Conservation (phyloP, 2,797 vertebrate species). For the Cynopterus sphinx region DNA sequence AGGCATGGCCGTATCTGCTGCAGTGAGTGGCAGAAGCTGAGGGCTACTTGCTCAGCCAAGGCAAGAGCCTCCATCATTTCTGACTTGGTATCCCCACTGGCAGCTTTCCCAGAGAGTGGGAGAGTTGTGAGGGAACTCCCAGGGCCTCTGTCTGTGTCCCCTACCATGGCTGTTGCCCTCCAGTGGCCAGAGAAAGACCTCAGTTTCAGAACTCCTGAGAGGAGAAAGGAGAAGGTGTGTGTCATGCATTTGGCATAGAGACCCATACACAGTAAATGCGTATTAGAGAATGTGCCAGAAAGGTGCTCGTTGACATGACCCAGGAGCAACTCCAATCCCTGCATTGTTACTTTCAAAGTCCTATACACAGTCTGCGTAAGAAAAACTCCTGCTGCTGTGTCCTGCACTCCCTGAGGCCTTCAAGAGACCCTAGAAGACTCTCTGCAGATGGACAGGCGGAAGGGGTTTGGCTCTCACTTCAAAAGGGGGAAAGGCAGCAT, state of each 20-base stretch:
- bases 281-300: not conserved
- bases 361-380: not conserved
- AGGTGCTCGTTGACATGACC: not conserved
- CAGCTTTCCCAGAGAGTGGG: not conserved
- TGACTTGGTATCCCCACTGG: not conserved
- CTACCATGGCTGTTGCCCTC: no score
- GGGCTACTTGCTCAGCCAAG: not conserved
- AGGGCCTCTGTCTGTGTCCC: not conserved
- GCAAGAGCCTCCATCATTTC: not conserved
- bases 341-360: not conserved
- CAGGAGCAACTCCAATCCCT: not conserved
- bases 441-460: slow-evolving; percentile 43
- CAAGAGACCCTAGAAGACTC: not conserved
- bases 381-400: not conserved
- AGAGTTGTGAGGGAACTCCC: not conserved
- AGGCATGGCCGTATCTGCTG: accelerated
- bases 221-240: not conserved
- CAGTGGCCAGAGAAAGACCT: not conserved
- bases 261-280: not conserved
- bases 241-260: not conserved
- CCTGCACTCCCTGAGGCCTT: not conserved
- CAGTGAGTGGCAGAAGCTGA: not conserved
- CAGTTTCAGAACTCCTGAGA: not conserved
- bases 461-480: not conserved
- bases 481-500: slow-evolving; percentile 36